Evolutionary conservation across 1,140 invertebrate genomes (phyloP).

Genomic region (Drosophila athabasca): DNA sequence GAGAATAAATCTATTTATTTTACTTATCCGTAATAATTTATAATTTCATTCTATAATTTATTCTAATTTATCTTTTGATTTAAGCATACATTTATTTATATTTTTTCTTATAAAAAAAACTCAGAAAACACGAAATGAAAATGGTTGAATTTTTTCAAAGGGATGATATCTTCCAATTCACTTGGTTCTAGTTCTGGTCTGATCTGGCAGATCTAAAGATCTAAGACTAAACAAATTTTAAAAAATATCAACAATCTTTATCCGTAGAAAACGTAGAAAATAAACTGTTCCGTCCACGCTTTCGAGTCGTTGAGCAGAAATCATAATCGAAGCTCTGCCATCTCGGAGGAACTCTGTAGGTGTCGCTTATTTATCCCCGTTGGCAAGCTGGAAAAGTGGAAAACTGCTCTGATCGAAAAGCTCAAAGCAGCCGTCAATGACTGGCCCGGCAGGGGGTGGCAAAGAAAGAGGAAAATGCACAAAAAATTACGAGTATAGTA

Average conservation of each 20-base stretch:
- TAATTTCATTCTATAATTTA: conserved; percentile 27
- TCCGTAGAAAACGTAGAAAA: background rate
- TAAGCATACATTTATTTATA: conserved; percentile 41
- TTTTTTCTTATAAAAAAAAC: conserved; percentile 19
- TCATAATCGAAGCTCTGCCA: conserved; percentile 26
- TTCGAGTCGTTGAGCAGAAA: background rate
- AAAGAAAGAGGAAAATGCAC: conserved; percentile 1
- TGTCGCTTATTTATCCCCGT: conserved; percentile 34
- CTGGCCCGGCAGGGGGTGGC: conserved; percentile 17
- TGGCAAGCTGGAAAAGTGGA: conserved; percentile 8
- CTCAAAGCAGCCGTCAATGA: conserved; percentile 33
- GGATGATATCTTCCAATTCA: too few relatives aligned
- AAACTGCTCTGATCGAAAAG: conserved; percentile 28
- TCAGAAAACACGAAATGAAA: background rate
- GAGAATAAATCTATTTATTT: conserved; percentile 22
- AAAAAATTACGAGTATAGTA: conserved; percentile 16
- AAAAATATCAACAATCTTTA: too few relatives aligned
- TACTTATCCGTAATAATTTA: background rate
- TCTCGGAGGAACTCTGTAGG: conserved; percentile 27
- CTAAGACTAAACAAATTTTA: too few relatives aligned
- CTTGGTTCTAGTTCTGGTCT: background rate
- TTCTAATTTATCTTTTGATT: conserved; percentile 33
- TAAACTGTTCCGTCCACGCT: background rate
- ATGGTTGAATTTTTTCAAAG: background rate
- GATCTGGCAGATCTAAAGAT: conserved; percentile 14